A percentile compares a stretch with the other conserved stretches of the same genome.
Conservation (phyloP, 1,140 invertebrate genomes). For the Paraescarpia echinospica region DNA sequence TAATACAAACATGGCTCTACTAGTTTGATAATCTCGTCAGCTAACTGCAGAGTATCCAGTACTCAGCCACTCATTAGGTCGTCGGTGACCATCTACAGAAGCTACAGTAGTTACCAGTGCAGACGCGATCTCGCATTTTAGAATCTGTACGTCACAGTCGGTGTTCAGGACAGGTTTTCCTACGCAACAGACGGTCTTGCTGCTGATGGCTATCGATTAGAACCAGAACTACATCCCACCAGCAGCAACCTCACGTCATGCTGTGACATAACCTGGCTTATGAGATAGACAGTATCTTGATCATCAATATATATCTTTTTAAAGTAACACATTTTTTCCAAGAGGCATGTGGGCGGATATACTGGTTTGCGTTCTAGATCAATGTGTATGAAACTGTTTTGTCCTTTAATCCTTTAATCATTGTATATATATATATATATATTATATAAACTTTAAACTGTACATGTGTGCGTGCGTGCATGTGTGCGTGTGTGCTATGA, state of each 20-base stretch:
- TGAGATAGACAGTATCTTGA: not conserved
- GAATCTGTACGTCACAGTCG: not conserved
- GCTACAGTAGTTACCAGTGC: not conserved
- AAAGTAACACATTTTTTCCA: too few species aligned
- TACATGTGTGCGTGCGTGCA: too few species aligned
- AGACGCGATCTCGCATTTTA: not conserved
- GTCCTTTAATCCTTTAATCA: too few species aligned
- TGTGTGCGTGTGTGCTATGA: too few species aligned
- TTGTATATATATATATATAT: not conserved
- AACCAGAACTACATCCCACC: not conserved
- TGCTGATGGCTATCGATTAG: not conserved
- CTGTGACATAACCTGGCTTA: not conserved
- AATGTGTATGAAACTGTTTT: not conserved
- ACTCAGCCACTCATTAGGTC: not conserved
- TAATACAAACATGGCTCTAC: too few species aligned
- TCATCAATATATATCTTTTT: not conserved
- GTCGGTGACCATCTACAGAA: not conserved
- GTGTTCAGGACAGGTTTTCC: not conserved
- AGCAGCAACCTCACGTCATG: not conserved
- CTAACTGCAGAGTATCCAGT: too few species aligned
- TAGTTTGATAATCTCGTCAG: too few species aligned
- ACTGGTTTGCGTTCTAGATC: not conserved
- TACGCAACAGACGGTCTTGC: not conserved
- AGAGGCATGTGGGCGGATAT: too few species aligned
- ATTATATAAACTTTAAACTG: not conserved